Base-by-base conservation (phyloP, 2,888 invertebrate species). In the Xiphydria camelus region DNA sequence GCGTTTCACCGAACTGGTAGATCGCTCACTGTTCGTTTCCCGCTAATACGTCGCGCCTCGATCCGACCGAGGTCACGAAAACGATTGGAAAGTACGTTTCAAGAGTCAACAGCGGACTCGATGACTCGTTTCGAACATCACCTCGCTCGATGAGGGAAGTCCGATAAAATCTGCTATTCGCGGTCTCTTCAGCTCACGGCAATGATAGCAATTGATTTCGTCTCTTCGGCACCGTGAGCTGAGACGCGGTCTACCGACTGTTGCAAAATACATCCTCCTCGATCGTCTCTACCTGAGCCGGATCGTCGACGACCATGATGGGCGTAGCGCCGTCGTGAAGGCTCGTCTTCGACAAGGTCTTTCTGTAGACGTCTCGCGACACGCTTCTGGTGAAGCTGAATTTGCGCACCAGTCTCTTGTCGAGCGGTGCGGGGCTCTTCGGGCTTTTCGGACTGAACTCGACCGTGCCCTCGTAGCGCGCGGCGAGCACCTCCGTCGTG, bases 331-430 rank as follows among this genome's bases (percentile, higher is more conserved):
- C 81, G 59, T 81, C 81, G 62, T 77, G 76, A 14, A 81, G 63
- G 52, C 79, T 80, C n/a, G 78, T 75, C 50, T 78, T 79, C 49
- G 79, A 79, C 42, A 76, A 73, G 6, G 80, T 77, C 45, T 78
- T 72, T 52, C 78, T 77, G 62, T 80, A 82, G 15, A 78, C 74
- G 42, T 81, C 82, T 36, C 79, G 74, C 4, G 81, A 81, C 2
- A 82, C 79, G 57, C 80, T 80, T 42, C 82, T 76, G 9, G 81
- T 82, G 60, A 83, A 83, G 36, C 82, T 81, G 65, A 81, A 80
- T 51, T 80, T 76, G 17, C 81, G 75, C 1, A 80, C 80, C 45
- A 80, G 76, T 51, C 79, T 79, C 49, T 79, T 75, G 36, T 79
- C 79, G 34, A 81, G 70, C 0, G 79, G 77, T 1, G 78, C 77